Evolutionary conservation across 35 echinoderm and acorn worm genomes (phyloP), one percentile per base, ranked within the genome.

Genomic region (Hemicentrotus pulcherrimus): DNA sequence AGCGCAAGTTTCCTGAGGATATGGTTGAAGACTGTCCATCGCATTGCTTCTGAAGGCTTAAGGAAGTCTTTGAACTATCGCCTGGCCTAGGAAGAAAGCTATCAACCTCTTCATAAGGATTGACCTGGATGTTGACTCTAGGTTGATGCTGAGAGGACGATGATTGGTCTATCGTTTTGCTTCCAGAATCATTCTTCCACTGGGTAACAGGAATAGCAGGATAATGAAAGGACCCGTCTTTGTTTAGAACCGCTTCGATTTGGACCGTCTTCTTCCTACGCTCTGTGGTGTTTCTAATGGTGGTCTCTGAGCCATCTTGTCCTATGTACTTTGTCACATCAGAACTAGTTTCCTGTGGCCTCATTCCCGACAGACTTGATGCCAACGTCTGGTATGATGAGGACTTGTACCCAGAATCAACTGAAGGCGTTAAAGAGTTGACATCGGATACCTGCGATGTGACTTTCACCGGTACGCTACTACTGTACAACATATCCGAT

Each of bases 401-500:
- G 15, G 96, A 96, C n/a, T 94, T 89, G 78, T 96, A 96, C 86
- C 96, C 96, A 52, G 96, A 96, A 78, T 96, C 96, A 11, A 94
- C 46, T 14, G 96, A 96, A 65, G 88, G 91, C 71, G 85, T 92
- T 31, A 61, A 46, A 13, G 91, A 85, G 85, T 86, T 95, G 85
- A 70, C 46, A 31, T 65, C 46, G 85, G 78, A 22, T 0, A 71
- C 85, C 32, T 19, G 46, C 1, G 94, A 41, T 22, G 32, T 32
- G 45, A 47, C 94, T n/a, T 86, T 86, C 47, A 48, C 16, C 47
- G 87, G 61, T 28, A 88, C 52, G 32, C 47, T 32, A 47, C 94
- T 95, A 58, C 91, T 47, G 48, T 31, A 93, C n/a, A 46, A 46
- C 65, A n/a, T 78, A 8, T 78, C 7, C 6, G 65, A 6, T 22